Percentiles rank a stretch among this genome's conserved stretches.
These are phyloP conservation scores for Cinara cedri DNA, from an alignment of 2,888 invertebrate species.

Conservation along the genomic window DNA sequence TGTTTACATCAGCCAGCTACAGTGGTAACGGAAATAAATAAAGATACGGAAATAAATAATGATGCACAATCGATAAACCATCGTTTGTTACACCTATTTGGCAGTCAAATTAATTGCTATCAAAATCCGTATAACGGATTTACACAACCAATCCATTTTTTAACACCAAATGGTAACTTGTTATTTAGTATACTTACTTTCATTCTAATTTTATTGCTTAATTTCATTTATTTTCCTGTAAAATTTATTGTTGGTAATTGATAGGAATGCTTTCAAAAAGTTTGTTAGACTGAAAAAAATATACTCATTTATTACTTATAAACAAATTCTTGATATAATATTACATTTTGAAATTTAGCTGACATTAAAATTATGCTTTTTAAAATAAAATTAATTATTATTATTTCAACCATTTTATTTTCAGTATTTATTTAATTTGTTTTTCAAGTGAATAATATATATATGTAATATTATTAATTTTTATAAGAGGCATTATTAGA, in stretches of 20 bases:
- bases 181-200: slow-evolving; percentile 44
- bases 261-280: background rate
- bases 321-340: background rate
- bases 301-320: background rate
- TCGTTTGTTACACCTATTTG: slow-evolving; percentile 52
- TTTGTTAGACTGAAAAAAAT: background rate
- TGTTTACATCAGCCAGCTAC: slow-evolving; percentile 50
- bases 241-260: slow-evolving; percentile 3
- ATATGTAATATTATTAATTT: no score
- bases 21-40: slow-evolving; percentile 49
- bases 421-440: background rate
- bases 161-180: slow-evolving; percentile 56
- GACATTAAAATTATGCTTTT: no score
- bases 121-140: slow-evolving; percentile 55
- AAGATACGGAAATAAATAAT: slow-evolving; percentile 49
- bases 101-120: slow-evolving; percentile 47
- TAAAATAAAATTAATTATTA: no score
- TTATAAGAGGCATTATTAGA: no score
- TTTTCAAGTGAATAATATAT: background rate
- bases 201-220: slow-evolving; percentile 25
- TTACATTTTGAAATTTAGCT: background rate
- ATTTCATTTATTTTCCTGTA: slow-evolving; percentile 13
- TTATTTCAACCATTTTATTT: background rate
- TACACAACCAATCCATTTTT: slow-evolving; percentile 47
- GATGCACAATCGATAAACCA: slow-evolving; percentile 49